A percentile compares a stretch with the other conserved stretches of the same genome.
phyloP scores from a whole-genome alignment of 2,113 vertebrate species.

The Smithornis capensis region DNA sequence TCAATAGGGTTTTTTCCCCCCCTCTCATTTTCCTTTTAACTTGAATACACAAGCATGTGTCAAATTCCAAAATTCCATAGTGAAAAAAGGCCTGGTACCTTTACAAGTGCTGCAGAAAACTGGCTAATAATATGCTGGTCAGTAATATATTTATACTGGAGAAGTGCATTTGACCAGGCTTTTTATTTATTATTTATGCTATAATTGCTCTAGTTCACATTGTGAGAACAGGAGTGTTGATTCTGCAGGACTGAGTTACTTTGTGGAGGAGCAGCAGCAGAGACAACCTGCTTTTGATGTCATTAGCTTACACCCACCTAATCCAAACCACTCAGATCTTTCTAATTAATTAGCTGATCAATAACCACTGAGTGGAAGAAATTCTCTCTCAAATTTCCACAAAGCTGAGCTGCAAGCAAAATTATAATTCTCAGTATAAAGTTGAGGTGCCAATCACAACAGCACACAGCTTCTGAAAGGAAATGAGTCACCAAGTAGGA shows the following conservation, averaged over 20 bases:
- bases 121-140: not conserved
- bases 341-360: not conserved
- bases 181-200: not conserved
- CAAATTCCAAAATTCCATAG: not conserved
- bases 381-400: not conserved
- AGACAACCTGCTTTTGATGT: not conserved
- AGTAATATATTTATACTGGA: not conserved
- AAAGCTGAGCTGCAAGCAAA: not conserved
- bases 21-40: not conserved
- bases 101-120: not conserved
- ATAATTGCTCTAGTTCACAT: not conserved
- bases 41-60: not conserved
- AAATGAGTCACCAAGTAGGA: not conserved
- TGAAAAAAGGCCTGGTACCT: not conserved
- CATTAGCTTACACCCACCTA: not conserved
- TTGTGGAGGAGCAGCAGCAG: not conserved
- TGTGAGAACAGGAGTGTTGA: accelerated
- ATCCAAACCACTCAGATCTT: not conserved
- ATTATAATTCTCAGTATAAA: not conserved
- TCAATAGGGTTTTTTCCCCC: not conserved
- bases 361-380: not conserved
- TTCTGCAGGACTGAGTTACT: not conserved
- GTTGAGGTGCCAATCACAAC: not conserved
- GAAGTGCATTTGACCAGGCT: not conserved
- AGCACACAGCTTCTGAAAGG: not conserved